Base-by-base conservation (phyloP, 2,113 vertebrate genomes). In the Alexandromys fortis region DNA sequence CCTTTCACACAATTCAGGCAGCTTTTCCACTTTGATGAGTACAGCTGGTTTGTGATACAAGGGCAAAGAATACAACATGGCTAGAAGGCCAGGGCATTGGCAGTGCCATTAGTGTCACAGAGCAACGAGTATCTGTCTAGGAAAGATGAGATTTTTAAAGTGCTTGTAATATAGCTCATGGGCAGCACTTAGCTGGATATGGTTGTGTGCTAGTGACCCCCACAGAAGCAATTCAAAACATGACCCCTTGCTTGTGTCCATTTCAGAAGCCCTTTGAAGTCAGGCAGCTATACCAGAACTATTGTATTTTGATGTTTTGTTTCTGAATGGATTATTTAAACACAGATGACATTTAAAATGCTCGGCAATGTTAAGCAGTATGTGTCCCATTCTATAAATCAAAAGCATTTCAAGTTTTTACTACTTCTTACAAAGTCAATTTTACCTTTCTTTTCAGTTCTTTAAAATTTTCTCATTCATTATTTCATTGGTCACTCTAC, bases 1-100 rank as follows among this genome's bases (percentile, higher is more conserved):
- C 97, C 97, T 98, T 98, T 98, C 97, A 98, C 98, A 98, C 97
- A 98, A 75, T 98, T 97, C 97, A 98, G 98, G 98, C 98, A 98
- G 96, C 97, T 98, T 98, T 98, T 98, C 97, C 95, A 97, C 94
- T 98, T 98, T 97, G 97, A 95, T 97, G 96, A 97, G 93, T 97
- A 96, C 96, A 98, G 94, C 94, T 97, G 97, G 97, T 97, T 95
- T 97, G 98, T 14, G 92, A 97, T 98, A 89, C 97, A 98, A 97
- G 95, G 94, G 91, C 96, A 97, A 97, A 96, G 98, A 96, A 97
- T 97, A 96, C 98, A 97, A 24, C 93, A 93, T 42, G 95, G 92
- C 96, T 96, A 61, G 95, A 97, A 86, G 94, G 86, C 93, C 87
- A 94, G 92, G 78, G 75, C 72, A 0, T 85, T 97, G 97, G 96